phyloP scores from a whole-genome alignment of 2,888 invertebrate genomes.

The Callyntrura sp. region DNA sequence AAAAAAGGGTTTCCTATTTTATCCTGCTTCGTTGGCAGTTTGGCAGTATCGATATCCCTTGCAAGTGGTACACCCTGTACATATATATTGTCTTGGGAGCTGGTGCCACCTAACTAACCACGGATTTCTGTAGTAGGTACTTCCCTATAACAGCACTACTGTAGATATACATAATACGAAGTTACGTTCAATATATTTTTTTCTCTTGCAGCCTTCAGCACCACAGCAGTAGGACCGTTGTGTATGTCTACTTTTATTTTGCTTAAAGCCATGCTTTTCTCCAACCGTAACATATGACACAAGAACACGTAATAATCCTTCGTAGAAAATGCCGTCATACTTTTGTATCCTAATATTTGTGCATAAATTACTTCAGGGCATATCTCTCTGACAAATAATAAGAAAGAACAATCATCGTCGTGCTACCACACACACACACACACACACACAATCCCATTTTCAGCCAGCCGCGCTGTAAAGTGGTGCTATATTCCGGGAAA shows the following conservation, averaged over 20 bases:
- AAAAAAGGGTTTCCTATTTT: constrained; percentile 30
- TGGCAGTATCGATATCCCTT: not conserved
- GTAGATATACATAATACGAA: no score
- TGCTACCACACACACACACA: no score
- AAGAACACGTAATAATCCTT: not conserved
- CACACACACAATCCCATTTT: constrained; percentile 4
- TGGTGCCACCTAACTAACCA: not conserved
- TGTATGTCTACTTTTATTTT: no score
- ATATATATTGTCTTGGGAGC: not conserved
- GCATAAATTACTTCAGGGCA: constrained; percentile 36
- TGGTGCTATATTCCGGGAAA: not conserved
- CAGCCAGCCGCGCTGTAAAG: not conserved
- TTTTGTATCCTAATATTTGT: constrained; percentile 3
- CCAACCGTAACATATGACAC: not conserved
- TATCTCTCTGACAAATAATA: not conserved
- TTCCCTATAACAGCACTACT: not conserved
- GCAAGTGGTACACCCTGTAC: not conserved
- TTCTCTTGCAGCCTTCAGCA: not conserved
- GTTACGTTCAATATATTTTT: no score
- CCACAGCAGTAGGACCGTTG: not conserved
- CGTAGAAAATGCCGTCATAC: constrained; percentile 33
- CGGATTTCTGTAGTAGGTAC: not conserved
- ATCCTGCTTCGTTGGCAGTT: not conserved
- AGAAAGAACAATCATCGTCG: constrained; percentile 4
- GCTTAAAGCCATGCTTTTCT: not conserved